A percentile compares a stretch with the other conserved stretches of the same genome.
Conservation (phyloP, 2,797 vertebrate species). For the Fundulus diaphanus region DNA sequence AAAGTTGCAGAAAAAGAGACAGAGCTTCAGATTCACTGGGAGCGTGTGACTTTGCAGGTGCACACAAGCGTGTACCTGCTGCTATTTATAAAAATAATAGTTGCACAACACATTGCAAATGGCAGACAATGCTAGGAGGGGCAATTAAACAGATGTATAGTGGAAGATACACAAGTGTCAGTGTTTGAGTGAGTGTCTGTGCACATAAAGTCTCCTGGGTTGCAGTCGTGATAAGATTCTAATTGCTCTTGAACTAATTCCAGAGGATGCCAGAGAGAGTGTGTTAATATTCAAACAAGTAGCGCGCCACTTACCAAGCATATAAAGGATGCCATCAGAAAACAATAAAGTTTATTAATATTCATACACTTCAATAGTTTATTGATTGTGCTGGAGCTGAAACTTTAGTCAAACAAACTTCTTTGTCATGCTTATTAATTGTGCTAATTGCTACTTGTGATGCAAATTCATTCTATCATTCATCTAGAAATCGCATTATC, state of each 20-base stretch:
- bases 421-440: slow-evolving; percentile 2
- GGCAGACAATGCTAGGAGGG: slow-evolving; percentile 52
- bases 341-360: slow-evolving; percentile 21
- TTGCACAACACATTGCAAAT: slow-evolving; percentile 51
- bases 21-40: slow-evolving; percentile 7
- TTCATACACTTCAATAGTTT: neutral
- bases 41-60: slow-evolving; percentile 6
- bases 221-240: slow-evolving; percentile 41
- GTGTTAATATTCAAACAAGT: slow-evolving; percentile 25
- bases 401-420: neutral
- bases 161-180: slow-evolving; percentile 45
- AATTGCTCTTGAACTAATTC: slow-evolving; percentile 62
- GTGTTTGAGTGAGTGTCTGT: slow-evolving; percentile 9
- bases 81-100: slow-evolving; percentile 65
- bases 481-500: neutral
- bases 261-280: slow-evolving; percentile 34
- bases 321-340: slow-evolving; percentile 25
- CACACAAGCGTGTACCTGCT: slow-evolving; percentile 17
- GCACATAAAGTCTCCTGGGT: slow-evolving; percentile 28
- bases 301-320: slow-evolving; percentile 19
- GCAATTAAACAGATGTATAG: slow-evolving; percentile 67
- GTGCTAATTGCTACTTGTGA: slow-evolving; percentile 8
- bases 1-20: slow-evolving; percentile 29
- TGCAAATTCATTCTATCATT: slow-evolving; percentile 8
- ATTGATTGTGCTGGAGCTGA: neutral